Conservation (phyloP, 2,113 vertebrate species). For the Tenrec ecaudatus region DNA sequence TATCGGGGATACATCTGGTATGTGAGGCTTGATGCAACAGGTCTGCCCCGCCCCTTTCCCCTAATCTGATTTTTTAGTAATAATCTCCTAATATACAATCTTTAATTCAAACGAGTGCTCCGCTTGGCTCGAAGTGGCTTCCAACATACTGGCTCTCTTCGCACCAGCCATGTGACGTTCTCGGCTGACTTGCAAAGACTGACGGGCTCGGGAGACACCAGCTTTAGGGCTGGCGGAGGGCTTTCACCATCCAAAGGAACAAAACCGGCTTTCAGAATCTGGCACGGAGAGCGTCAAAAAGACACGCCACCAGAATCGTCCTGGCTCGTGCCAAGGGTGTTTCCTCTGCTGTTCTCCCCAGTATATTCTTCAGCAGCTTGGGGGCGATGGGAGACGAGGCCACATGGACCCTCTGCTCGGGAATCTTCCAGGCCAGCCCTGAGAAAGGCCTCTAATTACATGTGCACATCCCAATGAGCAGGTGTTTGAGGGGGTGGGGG, state of each 20-base stretch:
- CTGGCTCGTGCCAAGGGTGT: neutral
- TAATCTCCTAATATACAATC: conserved; percentile 67
- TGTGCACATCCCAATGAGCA: conserved; percentile 12
- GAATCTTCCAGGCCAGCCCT: neutral
- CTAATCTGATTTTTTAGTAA: conserved; percentile 66
- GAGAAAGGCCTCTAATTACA: neutral
- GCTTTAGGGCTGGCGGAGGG: conserved; percentile 52
- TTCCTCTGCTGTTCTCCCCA: conserved; percentile 58
- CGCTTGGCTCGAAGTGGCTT: conserved; percentile 69
- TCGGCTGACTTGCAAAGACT: conserved; percentile 80
- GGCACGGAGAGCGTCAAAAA: conserved; percentile 62
- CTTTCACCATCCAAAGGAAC: conserved; percentile 69
- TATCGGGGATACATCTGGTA: conserved; percentile 67
- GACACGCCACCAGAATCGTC: conserved; percentile 3
- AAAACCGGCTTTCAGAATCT: conserved; percentile 75
- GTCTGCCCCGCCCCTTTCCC: neutral
- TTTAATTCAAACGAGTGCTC: conserved; percentile 76
- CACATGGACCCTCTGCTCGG: neutral
- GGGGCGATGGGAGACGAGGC: neutral
- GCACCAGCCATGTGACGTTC: conserved; percentile 79
- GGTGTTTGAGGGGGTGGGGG: conserved; percentile 12
- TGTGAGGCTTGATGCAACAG: conserved; percentile 68
- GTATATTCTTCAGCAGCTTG: neutral
- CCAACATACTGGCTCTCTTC: conserved; percentile 79
- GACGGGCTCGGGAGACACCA: conserved; percentile 80